Evolutionary conservation across 1,140 invertebrate genomes (phyloP).

Genomic region (Aphidius gifuensis): DNA sequence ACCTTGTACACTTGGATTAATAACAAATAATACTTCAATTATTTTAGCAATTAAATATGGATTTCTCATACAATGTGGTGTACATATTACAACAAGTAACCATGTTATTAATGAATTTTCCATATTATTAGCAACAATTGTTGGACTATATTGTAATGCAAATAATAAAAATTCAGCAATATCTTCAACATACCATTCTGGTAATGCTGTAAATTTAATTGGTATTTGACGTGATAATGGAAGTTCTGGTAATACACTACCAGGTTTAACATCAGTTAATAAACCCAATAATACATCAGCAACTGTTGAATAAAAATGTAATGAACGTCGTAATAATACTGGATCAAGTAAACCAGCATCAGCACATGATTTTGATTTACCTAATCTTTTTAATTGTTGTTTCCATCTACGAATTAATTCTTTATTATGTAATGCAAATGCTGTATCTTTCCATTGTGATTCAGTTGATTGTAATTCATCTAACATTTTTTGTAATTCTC

Average conservation of each 20-base stretch:
- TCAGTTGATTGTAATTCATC: conserved; percentile 82
- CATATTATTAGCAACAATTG: conserved; percentile 72
- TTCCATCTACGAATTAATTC: conserved; percentile 84
- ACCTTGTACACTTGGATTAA: conserved; percentile 77
- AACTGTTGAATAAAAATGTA: conserved; percentile 84
- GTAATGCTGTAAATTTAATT: conserved; percentile 80
- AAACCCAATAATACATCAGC: conserved; percentile 73
- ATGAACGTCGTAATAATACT: conserved; percentile 70
- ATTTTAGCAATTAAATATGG: conserved; percentile 94
- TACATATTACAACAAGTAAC: conserved; percentile 85
- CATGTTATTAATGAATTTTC: conserved; percentile 84
- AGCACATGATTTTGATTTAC: conserved; percentile 80
- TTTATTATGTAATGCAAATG: conserved; percentile 75
- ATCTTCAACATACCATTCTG: conserved; percentile 96
- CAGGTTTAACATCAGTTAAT: conserved; percentile 55
- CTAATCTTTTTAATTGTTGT: conserved; percentile 71
- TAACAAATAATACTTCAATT: conserved; percentile 90
- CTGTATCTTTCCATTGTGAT: conserved; percentile 77
- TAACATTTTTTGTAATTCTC: conserved; percentile 87
- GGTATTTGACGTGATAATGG: conserved; percentile 63
- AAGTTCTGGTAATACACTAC: conserved; percentile 52
- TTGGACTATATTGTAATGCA: conserved; percentile 78
- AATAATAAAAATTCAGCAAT: conserved; percentile 93
- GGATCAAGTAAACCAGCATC: conserved; percentile 85
- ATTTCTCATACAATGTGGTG: conserved; percentile 87